A percentile compares a stretch with the other conserved stretches of the same genome.
Evolutionary conservation across 2,113 vertebrate species (phyloP).

Genomic region (Phoxinus phoxinus): DNA sequence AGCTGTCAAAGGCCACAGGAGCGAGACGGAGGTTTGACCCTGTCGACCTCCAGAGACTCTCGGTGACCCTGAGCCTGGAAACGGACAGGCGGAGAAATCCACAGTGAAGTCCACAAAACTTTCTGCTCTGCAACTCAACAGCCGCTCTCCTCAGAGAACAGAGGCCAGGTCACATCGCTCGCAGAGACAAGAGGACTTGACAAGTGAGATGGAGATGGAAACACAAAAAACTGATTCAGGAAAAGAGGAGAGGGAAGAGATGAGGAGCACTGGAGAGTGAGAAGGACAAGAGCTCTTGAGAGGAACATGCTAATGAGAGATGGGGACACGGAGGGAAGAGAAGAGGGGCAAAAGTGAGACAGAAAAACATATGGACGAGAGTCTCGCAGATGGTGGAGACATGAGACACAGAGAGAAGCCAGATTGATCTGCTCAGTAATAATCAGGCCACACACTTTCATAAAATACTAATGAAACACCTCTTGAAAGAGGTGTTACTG

Average conservation of each 20-base stretch:
- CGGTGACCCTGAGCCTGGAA: slow-evolving; percentile 5
- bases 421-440: not conserved
- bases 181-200: not conserved
- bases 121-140: not conserved
- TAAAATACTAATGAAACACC: not conserved
- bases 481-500: not conserved
- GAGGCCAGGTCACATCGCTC: not conserved
- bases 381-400: not conserved
- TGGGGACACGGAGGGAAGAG: not conserved
- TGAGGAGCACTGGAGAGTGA: not conserved
- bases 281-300: slow-evolving; percentile 3
- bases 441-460: not conserved
- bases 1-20: not conserved
- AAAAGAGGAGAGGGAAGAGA: not conserved
- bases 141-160: not conserved
- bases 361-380: not conserved
- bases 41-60: not conserved
- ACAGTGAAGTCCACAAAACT: slow-evolving; percentile 18
- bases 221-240: not conserved
- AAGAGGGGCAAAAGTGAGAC: not conserved
- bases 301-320: slow-evolving; percentile 11
- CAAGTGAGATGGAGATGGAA: not conserved
- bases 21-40: not conserved
- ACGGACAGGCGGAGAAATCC: slow-evolving; percentile 12
- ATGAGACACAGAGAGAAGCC: not conserved